Base-by-base conservation (phyloP, 53 echinoderm and acorn worm species). In the Hippasteria phrygiana region DNA sequence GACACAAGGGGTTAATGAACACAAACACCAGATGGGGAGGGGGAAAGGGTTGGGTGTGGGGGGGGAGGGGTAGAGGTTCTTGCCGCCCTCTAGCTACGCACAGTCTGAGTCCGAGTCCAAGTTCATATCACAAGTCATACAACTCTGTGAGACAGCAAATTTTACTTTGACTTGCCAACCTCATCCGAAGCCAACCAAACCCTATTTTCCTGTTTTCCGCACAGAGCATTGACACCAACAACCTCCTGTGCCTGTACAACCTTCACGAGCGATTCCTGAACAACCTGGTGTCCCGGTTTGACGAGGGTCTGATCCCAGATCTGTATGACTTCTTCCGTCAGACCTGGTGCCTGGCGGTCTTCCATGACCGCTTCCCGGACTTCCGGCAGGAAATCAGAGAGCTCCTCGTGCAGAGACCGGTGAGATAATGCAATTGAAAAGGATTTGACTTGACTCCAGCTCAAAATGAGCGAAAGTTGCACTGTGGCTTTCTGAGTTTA, bases 241-340 rank as follows among this genome's bases (percentile, higher is more conserved):
- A 97, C 63, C 93, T 95, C 33, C 82, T 93, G 55, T 97, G 97
- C 67, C 93, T 97, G 76, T 97, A 94, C 91, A 93, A 95, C 88
- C 77, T 97, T 46, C 97, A 97, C 87, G 97, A 97, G 93, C 83
- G 97, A 39, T 95, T 92, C 91, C 94, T 97, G 54, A 97, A 97
- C 91, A 97, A 97, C 80, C 88, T 97, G 91, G 91, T 95, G 55
- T 95, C 97, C 4, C 77, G 97, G 27, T 94, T 94, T 39, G 88
- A 97, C 56, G 97, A 97, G 75, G 97, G 97, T 2, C 91, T 97
- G 20, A 93, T 97, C 73, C 55, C 79, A 55, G 94, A 94, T 75
- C 92, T 97, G 72, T 97, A 91, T 75, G 45, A 72, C 37, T 97
- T 94, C 94, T 97, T 97, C 95, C 86, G 88, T 50, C 92, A 97